Conservation (phyloP, 2,888 invertebrate genomes). For the Lochmaea crataegi region DNA sequence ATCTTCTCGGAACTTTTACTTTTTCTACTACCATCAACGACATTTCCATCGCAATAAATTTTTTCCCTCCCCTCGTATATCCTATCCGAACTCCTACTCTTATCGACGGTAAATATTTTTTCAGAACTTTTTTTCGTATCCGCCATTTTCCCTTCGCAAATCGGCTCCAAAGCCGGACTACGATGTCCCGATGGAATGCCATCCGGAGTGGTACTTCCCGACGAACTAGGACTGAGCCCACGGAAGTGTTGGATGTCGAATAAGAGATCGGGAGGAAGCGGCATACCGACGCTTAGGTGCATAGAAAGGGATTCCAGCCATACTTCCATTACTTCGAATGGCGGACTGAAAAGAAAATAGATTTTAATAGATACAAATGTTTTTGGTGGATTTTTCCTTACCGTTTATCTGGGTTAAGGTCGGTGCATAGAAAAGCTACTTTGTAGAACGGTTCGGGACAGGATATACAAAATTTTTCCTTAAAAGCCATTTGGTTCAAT, state of each 20-base stretch:
- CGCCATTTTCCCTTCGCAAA: constrained; percentile 67
- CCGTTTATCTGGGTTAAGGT: constrained; percentile 90
- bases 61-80: constrained; percentile 26
- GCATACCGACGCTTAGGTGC: constrained; percentile 74
- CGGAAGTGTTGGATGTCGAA: constrained; percentile 81
- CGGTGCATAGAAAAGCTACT: constrained; percentile 90
- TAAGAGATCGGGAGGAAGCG: constrained; percentile 75
- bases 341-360: constrained; percentile 71
- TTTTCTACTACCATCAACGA: neutral
- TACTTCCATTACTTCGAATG: constrained; percentile 89
- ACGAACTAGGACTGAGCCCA: constrained; percentile 69
- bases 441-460: constrained; percentile 91
- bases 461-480: constrained; percentile 84
- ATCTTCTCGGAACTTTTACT: constrained; percentile 37
- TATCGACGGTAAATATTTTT: constrained; percentile 50
- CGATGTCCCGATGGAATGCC: constrained; percentile 65
- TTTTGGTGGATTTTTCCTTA: constrained; percentile 60
- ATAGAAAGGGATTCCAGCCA: constrained; percentile 86
- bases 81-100: constrained; percentile 41
- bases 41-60: constrained; percentile 20
- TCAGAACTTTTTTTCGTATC: constrained; percentile 41
- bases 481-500: constrained; percentile 86
- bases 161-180: constrained; percentile 68
- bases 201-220: constrained; percentile 72
- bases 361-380: neutral